These are phyloP conservation scores for Pristionchus arcanus DNA, from an alignment of 2,888 invertebrate species.

Conservation along the genomic window DNA sequence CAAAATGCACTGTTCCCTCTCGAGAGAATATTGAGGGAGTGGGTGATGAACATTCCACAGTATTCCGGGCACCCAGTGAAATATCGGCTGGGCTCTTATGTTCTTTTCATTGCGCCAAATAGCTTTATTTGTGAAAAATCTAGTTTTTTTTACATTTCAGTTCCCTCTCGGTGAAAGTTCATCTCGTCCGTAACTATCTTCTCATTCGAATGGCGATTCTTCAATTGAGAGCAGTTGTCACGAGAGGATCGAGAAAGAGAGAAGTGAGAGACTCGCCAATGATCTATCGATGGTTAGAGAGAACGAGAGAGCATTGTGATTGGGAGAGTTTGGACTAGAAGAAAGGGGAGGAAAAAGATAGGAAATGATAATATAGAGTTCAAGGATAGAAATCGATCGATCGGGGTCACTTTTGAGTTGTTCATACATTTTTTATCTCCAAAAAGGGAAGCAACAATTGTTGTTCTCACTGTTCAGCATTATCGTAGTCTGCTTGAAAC, in stretches of 20 bases:
- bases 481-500: neutral
- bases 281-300: neutral
- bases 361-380: neutral
- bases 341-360: neutral
- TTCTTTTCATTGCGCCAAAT: no score
- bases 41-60: neutral
- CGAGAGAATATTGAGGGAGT: neutral
- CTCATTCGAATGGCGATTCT: conserved; percentile 46
- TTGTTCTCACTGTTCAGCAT: neutral
- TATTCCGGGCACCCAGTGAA: neutral
- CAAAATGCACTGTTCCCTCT: neutral
- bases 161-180: conserved; percentile 19
- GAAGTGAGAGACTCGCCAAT: neutral
- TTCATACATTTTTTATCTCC: neutral
- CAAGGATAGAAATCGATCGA: neutral
- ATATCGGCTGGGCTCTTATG: no score
- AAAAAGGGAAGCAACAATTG: no score
- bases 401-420: neutral
- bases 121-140: no score
- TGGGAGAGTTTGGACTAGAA: neutral
- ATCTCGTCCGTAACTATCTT: conserved; percentile 23
- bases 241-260: conserved; percentile 28
- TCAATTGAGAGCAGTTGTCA: conserved; percentile 48
- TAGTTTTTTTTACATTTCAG: neutral
- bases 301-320: neutral